Percentiles rank a stretch among this genome's conserved stretches.
phyloP scores from a whole-genome alignment of 2,113 vertebrate genomes.

The Bos indicus region DNA sequence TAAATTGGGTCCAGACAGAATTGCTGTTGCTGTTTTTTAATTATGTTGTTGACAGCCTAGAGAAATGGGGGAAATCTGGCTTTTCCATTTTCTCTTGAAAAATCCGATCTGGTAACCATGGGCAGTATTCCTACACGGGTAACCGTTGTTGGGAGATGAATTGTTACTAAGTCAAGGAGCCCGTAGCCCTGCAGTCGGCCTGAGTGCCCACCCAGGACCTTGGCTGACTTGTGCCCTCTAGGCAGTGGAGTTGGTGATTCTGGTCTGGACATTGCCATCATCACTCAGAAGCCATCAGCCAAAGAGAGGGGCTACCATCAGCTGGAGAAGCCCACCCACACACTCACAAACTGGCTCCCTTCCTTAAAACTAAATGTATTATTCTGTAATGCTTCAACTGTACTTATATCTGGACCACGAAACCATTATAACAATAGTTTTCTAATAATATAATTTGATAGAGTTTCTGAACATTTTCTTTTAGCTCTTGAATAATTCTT shows the following conservation, averaged over 20 bases:
- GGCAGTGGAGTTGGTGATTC: not conserved
- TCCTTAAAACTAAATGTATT: not conserved
- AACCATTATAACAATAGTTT: slow-evolving; percentile 36
- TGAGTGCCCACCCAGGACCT: not conserved
- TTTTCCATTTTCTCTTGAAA: slow-evolving; percentile 19
- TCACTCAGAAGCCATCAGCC: slow-evolving; percentile 16
- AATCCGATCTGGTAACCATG: not conserved
- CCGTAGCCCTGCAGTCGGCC: not conserved
- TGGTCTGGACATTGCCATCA: not conserved
- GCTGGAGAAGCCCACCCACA: not conserved
- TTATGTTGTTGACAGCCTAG: not conserved
- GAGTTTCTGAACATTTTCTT: slow-evolving; percentile 43
- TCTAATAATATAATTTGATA: slow-evolving; percentile 49
- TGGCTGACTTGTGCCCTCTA: not conserved
- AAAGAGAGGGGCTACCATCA: slow-evolving; percentile 39
- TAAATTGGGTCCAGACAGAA: not conserved
- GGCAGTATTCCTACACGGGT: not conserved
- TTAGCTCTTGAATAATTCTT: slow-evolving; percentile 53
- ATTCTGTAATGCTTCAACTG: not conserved
- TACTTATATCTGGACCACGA: slow-evolving; percentile 11
- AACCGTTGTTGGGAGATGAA: not conserved
- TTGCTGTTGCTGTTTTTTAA: not conserved
- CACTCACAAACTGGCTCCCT: not conserved
- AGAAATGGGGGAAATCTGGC: not conserved
- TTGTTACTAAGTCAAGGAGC: not conserved